phyloP scores from a whole-genome alignment of 92 coral and sea anemone species.

The Palythoa grandiflora region DNA sequence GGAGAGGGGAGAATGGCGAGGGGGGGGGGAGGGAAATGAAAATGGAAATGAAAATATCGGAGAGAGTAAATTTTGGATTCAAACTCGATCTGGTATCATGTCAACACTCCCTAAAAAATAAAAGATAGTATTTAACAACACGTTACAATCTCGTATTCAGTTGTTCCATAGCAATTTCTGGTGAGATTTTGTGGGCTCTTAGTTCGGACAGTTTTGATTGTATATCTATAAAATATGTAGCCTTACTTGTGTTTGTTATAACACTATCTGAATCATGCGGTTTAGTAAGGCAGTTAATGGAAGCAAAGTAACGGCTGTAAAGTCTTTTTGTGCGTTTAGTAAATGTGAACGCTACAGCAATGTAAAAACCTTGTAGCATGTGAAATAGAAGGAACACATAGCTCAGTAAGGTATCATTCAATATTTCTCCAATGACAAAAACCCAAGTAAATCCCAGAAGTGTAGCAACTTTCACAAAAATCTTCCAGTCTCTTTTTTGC shows the following conservation, averaged over 20 bases:
- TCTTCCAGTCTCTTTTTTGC: not conserved
- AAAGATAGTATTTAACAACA: too few relatives aligned
- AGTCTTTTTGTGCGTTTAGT: constrained; percentile 25
- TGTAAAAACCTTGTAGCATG: constrained; percentile 37
- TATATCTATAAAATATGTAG: not conserved
- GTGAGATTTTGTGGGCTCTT: not conserved
- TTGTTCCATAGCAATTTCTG: not conserved
- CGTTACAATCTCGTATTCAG: not conserved
- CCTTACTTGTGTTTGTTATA: not conserved
- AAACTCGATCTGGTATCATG: too few relatives aligned
- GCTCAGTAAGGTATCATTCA: not conserved
- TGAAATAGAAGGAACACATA: constrained; percentile 32
- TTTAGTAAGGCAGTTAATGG: not conserved
- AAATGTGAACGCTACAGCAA: constrained; percentile 32
- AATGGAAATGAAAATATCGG: too few relatives aligned
- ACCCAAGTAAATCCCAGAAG: constrained; percentile 47
- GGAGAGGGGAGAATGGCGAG: too few relatives aligned
- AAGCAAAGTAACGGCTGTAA: constrained; percentile 4
- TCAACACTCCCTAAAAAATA: too few relatives aligned
- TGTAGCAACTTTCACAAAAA: constrained; percentile 43
- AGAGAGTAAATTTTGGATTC: too few relatives aligned
- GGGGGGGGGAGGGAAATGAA: too few relatives aligned
- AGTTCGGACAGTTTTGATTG: not conserved
- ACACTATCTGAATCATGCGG: not conserved
- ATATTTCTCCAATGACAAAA: constrained; percentile 14